Evolutionary conservation across 2,113 vertebrate genomes (phyloP).

Genomic region (Hystrix brachyura): DNA sequence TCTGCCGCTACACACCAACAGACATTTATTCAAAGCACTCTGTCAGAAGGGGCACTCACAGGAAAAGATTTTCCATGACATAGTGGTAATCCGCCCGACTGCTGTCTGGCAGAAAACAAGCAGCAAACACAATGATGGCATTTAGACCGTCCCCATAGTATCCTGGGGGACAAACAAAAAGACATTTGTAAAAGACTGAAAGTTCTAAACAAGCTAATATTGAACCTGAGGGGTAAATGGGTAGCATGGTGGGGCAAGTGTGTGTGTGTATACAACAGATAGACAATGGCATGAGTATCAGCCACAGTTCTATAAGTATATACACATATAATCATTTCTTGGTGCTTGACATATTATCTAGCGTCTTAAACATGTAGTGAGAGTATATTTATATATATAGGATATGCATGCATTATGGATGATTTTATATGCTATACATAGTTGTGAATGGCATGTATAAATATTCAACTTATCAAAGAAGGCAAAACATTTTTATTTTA

Average conservation of each 20-base stretch:
- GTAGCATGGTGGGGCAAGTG: not conserved
- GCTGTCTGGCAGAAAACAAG: slow-evolving; percentile 98
- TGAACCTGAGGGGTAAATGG: slow-evolving; percentile 62
- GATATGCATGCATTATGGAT: not conserved
- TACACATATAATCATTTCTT: not conserved
- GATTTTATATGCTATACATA: not conserved
- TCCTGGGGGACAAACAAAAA: slow-evolving; percentile 90
- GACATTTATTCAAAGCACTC: slow-evolving; percentile 73
- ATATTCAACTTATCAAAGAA: not conserved
- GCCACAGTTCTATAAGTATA: not conserved
- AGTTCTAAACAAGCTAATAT: slow-evolving; percentile 68
- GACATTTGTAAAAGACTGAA: slow-evolving; percentile 79
- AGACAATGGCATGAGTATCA: not conserved
- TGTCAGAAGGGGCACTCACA: slow-evolving; percentile 91
- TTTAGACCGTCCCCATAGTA: slow-evolving; percentile 97
- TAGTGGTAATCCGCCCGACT: slow-evolving; percentile 95
- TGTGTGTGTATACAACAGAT: not conserved
- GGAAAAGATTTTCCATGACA: slow-evolving; percentile 99
- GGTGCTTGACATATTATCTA: not conserved
- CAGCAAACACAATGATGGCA: slow-evolving; percentile 98
- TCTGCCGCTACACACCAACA: slow-evolving; percentile 62
- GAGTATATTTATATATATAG: not conserved
- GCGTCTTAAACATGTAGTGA: not conserved
- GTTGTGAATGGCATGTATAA: not conserved
- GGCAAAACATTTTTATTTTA: not conserved